Conservation (phyloP, 2,888 invertebrate genomes). For the Eremobia ochroleuca region DNA sequence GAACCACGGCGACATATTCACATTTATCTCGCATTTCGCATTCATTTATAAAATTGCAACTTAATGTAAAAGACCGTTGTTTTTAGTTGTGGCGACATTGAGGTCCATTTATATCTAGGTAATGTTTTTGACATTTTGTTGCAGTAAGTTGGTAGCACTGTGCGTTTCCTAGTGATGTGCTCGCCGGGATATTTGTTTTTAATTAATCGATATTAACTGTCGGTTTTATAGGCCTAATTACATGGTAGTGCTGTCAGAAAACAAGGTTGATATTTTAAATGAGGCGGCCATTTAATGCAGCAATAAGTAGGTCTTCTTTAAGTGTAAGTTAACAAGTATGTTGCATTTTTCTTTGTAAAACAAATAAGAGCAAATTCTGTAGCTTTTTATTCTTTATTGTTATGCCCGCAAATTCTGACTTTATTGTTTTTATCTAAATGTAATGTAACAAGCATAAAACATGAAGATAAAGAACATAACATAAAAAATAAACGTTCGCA, state of each 20-base stretch:
- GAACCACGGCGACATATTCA: slow-evolving; percentile 32
- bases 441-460: background rate
- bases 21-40: slow-evolving; percentile 9
- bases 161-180: slow-evolving; percentile 49
- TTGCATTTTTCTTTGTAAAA: slow-evolving; percentile 24
- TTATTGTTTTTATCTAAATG: background rate
- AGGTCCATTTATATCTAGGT: slow-evolving; percentile 65
- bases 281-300: slow-evolving; percentile 6
- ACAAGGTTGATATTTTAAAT: slow-evolving; percentile 40
- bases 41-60: slow-evolving; percentile 81
- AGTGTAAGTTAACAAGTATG: slow-evolving; percentile 20
- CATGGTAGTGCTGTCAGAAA: slow-evolving; percentile 24
- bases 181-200: slow-evolving; percentile 53
- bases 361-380: slow-evolving; percentile 1
- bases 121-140: slow-evolving; percentile 71
- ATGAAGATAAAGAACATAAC: background rate
- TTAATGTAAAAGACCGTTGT: slow-evolving; percentile 79
- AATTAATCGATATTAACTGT: slow-evolving; percentile 63
- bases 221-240: slow-evolving; percentile 52
- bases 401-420: background rate
- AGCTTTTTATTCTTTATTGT: background rate
- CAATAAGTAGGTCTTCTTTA: slow-evolving; percentile 12
- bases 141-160: slow-evolving; percentile 51
- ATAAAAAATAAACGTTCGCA: background rate
- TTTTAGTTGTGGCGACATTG: slow-evolving; percentile 71